Conservation (phyloP, 2,888 invertebrate species). For the Periphyllus acericola region DNA sequence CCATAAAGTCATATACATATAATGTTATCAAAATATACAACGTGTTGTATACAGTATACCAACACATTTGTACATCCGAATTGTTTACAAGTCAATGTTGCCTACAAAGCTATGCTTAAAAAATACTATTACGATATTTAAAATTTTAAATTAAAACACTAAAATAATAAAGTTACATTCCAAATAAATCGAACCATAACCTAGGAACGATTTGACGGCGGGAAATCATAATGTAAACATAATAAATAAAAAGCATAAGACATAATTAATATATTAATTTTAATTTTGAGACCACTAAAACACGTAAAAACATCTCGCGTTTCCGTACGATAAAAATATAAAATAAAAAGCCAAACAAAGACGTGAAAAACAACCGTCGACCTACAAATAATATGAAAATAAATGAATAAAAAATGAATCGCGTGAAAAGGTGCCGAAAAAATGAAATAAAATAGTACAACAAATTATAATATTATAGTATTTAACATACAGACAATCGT, state of each 20-base stretch:
- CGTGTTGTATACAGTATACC: neutral
- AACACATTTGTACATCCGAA: conserved; percentile 8
- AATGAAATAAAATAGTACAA: neutral
- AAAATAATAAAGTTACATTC: conserved; percentile 45
- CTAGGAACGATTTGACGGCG: conserved; percentile 61
- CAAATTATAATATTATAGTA: neutral
- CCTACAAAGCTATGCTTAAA: neutral
- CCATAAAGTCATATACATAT: conserved; percentile 54
- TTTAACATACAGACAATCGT: neutral
- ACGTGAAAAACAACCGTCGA: conserved; percentile 18
- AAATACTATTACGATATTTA: neutral
- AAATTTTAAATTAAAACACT: neutral
- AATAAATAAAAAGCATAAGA: conserved; percentile 31
- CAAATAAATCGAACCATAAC: conserved; percentile 59
- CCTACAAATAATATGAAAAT: conserved; percentile 18
- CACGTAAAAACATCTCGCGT: conserved; percentile 64
- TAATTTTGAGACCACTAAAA: conserved; percentile 60
- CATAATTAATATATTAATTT: neutral
- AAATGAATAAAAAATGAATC: neutral
- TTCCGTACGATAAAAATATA: conserved; percentile 20
- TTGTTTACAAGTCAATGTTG: neutral
- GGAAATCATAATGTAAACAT: conserved; percentile 36
- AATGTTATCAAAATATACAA: conserved; percentile 2
- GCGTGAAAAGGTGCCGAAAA: neutral
- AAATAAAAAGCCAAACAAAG: conserved; percentile 27